phyloP scores from a whole-genome alignment of 53 echinoderm and acorn worm genomes.

The Antedon mediterranea region DNA sequence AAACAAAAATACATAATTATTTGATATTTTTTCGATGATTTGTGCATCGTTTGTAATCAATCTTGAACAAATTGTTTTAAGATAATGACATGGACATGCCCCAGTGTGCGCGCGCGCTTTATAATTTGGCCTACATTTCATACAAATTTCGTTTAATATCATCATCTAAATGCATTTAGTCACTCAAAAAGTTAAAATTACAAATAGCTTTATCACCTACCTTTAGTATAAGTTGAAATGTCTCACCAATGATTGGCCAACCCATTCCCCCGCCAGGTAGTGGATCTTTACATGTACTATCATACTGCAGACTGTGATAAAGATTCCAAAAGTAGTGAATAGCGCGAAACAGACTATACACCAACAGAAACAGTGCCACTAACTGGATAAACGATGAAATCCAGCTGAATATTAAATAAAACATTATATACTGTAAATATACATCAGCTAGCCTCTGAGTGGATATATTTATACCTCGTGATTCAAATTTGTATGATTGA shows the following conservation, averaged over 20 bases:
- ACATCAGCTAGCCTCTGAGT: neutral
- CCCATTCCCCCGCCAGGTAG: conserved; percentile 64
- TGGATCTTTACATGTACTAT: conserved; percentile 20
- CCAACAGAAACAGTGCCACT: neutral
- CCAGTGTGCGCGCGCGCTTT: no score
- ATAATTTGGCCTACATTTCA: no score
- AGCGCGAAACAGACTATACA: neutral
- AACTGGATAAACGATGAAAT: neutral
- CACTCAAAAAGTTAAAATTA: no score
- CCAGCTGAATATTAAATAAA: neutral
- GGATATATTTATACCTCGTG: neutral
- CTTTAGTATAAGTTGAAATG: conserved; percentile 31
- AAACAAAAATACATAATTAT: no score
- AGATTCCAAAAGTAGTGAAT: neutral
- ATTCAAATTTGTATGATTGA: neutral
- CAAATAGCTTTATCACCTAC: no score
- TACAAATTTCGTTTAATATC: no score
- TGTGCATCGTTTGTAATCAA: no score
- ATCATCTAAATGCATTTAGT: no score
- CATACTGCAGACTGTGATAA: conserved; percentile 7
- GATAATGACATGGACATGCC: no score
- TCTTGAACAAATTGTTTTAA: no score
- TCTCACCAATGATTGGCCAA: conserved; percentile 60
- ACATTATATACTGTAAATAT: neutral
- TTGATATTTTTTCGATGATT: no score